A percentile compares a stretch with the other conserved stretches of the same genome.
Evolutionary conservation across 2,797 vertebrate species (phyloP).

Genomic region (Peromyscus melanophrys): DNA sequence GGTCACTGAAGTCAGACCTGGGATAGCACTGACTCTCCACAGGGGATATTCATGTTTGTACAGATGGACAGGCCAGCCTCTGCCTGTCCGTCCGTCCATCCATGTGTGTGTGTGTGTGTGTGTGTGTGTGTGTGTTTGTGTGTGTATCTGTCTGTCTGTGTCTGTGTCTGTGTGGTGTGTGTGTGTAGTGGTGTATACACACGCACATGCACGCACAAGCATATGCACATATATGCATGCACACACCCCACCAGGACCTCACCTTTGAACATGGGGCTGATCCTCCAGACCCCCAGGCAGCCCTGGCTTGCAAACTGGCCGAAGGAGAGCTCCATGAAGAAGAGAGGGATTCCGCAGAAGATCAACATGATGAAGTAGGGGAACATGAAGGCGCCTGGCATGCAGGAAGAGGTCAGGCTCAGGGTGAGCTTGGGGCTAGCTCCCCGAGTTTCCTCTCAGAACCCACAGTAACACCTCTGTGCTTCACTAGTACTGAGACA

Average conservation of each 20-base stretch:
- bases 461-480: background rate
- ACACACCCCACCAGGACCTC: slow-evolving; percentile 74
- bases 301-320: slow-evolving; percentile 98
- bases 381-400: slow-evolving; percentile 98
- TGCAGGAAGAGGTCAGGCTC: slow-evolving; percentile 60
- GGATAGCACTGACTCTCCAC: slow-evolving; percentile 26
- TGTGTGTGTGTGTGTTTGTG: accelerated
- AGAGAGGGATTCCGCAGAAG: slow-evolving; percentile 98
- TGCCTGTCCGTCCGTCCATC: no score
- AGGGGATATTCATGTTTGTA: slow-evolving; percentile 65
- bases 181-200: background rate
- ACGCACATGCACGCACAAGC: background rate
- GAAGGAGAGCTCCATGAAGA: slow-evolving; percentile 99
- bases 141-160: background rate
- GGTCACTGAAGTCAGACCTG: slow-evolving; percentile 51
- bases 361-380: slow-evolving; percentile 99
- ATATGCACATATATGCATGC: no score
- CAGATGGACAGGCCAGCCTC: slow-evolving; percentile 55
- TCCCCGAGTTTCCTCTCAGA: slow-evolving; percentile 56
- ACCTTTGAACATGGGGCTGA: slow-evolving; percentile 99
- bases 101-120: background rate
- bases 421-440: background rate
- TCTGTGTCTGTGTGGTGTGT: accelerated
- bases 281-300: slow-evolving; percentile 98
- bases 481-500: background rate